phyloP scores from a whole-genome alignment of 2,113 vertebrate species.

The Rhabdomys dilectus region DNA sequence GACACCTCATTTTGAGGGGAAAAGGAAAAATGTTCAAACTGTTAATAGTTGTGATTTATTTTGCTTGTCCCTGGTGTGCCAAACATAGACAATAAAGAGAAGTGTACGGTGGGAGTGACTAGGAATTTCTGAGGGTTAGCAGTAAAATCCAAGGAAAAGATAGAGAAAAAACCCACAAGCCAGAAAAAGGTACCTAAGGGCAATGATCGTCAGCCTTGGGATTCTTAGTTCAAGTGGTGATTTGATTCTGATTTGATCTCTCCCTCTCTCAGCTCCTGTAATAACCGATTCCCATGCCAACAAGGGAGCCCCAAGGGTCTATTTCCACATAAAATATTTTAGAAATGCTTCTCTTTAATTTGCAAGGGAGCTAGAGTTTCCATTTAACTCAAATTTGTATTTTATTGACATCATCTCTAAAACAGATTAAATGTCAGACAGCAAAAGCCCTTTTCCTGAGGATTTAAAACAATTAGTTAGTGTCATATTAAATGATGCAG shows the following conservation, averaged over 20 bases:
- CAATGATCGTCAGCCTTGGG: not conserved
- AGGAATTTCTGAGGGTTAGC: slow-evolving; percentile 28
- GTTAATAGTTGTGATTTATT: not conserved
- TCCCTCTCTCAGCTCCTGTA: not conserved
- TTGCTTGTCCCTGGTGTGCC: not conserved
- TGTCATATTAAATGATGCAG: not conserved
- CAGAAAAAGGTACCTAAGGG: not conserved
- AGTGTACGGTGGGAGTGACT: not conserved
- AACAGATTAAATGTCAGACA: not conserved
- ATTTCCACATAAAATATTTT: not conserved
- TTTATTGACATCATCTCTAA: slow-evolving; percentile 25
- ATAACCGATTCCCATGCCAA: not conserved
- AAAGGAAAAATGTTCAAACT: not conserved
- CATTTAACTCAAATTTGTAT: not conserved
- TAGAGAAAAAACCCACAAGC: not conserved
- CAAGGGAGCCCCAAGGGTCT: not conserved
- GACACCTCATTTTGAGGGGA: slow-evolving; percentile 41
- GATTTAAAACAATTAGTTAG: not conserved
- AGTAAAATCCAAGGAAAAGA: not conserved
- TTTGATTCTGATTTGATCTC: not conserved
- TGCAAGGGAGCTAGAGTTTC: not conserved
- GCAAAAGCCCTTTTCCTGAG: not conserved
- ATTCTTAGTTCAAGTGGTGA: slow-evolving; percentile 17
- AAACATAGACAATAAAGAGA: not conserved
- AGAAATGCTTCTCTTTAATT: slow-evolving; percentile 31